Conservation (phyloP, 2,888 invertebrate species). For the Caenorhabditis virilis region DNA sequence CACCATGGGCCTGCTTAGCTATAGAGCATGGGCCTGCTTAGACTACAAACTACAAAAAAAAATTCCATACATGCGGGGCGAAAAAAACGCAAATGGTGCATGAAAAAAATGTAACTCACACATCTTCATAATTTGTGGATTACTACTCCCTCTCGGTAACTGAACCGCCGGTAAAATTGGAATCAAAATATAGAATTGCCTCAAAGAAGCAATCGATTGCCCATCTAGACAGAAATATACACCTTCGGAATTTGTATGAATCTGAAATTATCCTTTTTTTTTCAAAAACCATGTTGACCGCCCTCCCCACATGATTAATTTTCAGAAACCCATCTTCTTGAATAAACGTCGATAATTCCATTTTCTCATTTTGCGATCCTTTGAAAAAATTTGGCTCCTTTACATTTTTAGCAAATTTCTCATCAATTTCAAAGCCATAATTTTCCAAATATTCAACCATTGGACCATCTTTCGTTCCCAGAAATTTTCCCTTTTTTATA, state of each 20-base stretch:
- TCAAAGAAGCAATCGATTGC: constrained; percentile 17
- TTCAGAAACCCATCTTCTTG: constrained; percentile 19
- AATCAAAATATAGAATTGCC: constrained; percentile 16
- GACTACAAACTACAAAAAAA: too few relatives aligned
- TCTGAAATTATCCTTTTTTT: constrained; percentile 5
- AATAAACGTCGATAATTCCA: constrained; percentile 8
- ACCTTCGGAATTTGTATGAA: constrained; percentile 13
- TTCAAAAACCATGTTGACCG: background rate
- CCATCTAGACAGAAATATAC: constrained; percentile 25
- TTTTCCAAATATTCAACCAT: constrained; percentile 10
- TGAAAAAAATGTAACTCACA: too few relatives aligned
- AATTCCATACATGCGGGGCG: too few relatives aligned
- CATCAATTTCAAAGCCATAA: constrained; percentile 1
- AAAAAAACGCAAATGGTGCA: too few relatives aligned
- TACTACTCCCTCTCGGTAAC: background rate
- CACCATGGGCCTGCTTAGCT: too few relatives aligned
- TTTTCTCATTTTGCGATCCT: background rate
- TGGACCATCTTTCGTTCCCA: constrained; percentile 9
- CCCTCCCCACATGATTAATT: constrained; percentile 10
- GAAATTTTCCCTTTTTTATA: constrained; percentile 8
- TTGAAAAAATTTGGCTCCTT: background rate
- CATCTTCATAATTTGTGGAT: too few relatives aligned
- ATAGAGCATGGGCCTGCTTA: too few relatives aligned
- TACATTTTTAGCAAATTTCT: background rate
- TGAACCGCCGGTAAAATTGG: constrained; percentile 14